Percentiles rank a stretch among this genome's conserved stretches.
These are phyloP conservation scores for Enteromius unitaeniatus DNA, from an alignment of 2,797 vertebrate species.

Conservation along the genomic window DNA sequence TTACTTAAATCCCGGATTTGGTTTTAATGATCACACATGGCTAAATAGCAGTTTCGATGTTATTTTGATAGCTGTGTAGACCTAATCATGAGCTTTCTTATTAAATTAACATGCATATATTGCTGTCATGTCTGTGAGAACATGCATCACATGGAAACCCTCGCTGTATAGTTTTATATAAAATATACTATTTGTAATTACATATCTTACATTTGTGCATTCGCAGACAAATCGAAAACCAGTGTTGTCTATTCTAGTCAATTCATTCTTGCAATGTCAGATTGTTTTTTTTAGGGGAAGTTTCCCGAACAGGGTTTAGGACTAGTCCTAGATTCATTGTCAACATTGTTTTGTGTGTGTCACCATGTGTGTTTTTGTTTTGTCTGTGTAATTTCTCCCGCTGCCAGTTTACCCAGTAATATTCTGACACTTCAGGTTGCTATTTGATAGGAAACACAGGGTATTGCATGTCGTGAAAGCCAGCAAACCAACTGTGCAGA, in stretches of 20 bases:
- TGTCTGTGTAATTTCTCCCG: neutral
- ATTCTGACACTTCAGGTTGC: neutral
- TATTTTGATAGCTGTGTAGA: neutral
- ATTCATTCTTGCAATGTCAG: neutral
- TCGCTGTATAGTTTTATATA: neutral
- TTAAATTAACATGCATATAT: neutral
- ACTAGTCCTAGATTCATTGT: too few species aligned
- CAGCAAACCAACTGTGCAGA: neutral
- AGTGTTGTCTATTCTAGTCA: neutral
- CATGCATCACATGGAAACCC: neutral
- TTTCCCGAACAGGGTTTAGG: too few species aligned
- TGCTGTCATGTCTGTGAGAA: neutral
- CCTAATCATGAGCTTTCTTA: neutral
- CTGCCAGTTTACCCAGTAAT: neutral
- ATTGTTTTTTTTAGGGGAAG: neutral
- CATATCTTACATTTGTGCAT: neutral
- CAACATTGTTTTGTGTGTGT: neutral
- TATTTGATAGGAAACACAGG: neutral
- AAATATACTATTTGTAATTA: neutral
- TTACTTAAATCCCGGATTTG: neutral
- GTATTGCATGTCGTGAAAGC: neutral
- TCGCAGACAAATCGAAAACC: neutral
- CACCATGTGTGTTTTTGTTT: neutral
- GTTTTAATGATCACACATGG: neutral
- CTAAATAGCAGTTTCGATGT: neutral